A percentile compares a stretch with the other conserved stretches of the same genome.
Conservation (phyloP, 92 coral and sea anemone genomes). For the Umimayanthus chanpuru region DNA sequence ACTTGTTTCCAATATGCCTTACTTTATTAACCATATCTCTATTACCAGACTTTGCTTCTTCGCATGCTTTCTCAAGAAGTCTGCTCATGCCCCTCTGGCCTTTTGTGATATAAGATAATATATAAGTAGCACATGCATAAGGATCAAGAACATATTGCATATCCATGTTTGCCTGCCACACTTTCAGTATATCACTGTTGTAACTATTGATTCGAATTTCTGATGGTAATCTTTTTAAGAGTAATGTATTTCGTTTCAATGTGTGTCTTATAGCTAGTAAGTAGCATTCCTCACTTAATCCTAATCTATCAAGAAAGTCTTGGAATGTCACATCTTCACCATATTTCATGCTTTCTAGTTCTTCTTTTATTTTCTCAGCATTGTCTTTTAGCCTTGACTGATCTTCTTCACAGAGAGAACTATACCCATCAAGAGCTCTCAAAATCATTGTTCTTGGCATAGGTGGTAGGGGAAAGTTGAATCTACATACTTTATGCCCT, state of each 20-base stretch:
- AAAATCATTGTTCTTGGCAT: slow-evolving; percentile 34
- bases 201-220: slow-evolving; percentile 65
- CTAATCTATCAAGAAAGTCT: slow-evolving; percentile 42
- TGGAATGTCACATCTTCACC: slow-evolving; percentile 57
- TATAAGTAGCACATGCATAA: slow-evolving; percentile 72
- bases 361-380: slow-evolving; percentile 42
- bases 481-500: slow-evolving; percentile 13
- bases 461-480: slow-evolving; percentile 45
- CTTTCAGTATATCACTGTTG: slow-evolving; percentile 52
- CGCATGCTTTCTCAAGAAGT: slow-evolving; percentile 63
- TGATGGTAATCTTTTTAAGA: slow-evolving; percentile 61
- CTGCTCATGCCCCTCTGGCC: slow-evolving; percentile 80
- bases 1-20: slow-evolving; percentile 72
- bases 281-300: slow-evolving; percentile 52
- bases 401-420: neutral
- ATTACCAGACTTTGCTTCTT: slow-evolving; percentile 71
- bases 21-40: slow-evolving; percentile 54
- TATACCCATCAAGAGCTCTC: slow-evolving; percentile 6
- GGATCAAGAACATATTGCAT: slow-evolving; percentile 69
- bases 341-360: slow-evolving; percentile 47
- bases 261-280: slow-evolving; percentile 52
- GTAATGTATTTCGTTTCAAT: slow-evolving; percentile 50
- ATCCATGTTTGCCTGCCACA: slow-evolving; percentile 75
- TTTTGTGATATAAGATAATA: slow-evolving; percentile 66
- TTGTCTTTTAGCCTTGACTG: slow-evolving; percentile 40